phyloP scores from a whole-genome alignment of 2,113 vertebrate genomes.

The Tautogolabrus adspersus region DNA sequence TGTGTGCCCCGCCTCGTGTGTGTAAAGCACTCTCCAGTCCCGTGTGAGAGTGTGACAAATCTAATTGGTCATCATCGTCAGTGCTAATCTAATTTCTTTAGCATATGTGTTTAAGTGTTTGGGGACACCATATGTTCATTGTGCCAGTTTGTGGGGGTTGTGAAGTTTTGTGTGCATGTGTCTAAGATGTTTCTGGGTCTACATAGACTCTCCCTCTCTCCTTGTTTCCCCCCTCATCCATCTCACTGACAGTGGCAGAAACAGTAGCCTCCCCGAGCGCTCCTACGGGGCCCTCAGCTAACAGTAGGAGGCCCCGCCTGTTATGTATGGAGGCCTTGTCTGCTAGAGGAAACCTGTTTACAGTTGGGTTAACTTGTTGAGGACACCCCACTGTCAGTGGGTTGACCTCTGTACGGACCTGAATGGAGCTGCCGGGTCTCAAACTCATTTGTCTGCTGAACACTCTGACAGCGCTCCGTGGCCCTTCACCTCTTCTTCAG shows the following conservation, averaged over 20 bases:
- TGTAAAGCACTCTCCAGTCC: slow-evolving; percentile 5
- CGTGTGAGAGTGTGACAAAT: slow-evolving; percentile 51
- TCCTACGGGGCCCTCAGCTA: slow-evolving; percentile 20
- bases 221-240: slow-evolving; percentile 68
- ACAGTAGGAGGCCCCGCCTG: slow-evolving; percentile 51
- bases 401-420: slow-evolving; percentile 46
- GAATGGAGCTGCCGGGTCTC: slow-evolving; percentile 18
- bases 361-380: slow-evolving; percentile 28
- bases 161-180: slow-evolving; percentile 31
- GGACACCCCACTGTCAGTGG: slow-evolving; percentile 37
- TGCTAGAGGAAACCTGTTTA: slow-evolving; percentile 39
- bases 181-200: slow-evolving; percentile 47
- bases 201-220: slow-evolving; percentile 37
- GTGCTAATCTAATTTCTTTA: slow-evolving; percentile 53
- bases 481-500: slow-evolving; percentile 10
- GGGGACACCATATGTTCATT: slow-evolving; percentile 40
- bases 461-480: slow-evolving; percentile 36
- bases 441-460: slow-evolving; percentile 56
- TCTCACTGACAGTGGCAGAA: slow-evolving; percentile 75
- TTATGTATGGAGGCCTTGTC: slow-evolving; percentile 72
- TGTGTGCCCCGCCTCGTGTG: background rate
- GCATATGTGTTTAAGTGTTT: slow-evolving; percentile 34
- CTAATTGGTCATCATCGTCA: slow-evolving; percentile 56
- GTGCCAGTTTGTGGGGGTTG: background rate
- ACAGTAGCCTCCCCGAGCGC: slow-evolving; percentile 69